Evolutionary conservation across 2,888 invertebrate species (phyloP).

Genomic region (Parnassius smintheus): DNA sequence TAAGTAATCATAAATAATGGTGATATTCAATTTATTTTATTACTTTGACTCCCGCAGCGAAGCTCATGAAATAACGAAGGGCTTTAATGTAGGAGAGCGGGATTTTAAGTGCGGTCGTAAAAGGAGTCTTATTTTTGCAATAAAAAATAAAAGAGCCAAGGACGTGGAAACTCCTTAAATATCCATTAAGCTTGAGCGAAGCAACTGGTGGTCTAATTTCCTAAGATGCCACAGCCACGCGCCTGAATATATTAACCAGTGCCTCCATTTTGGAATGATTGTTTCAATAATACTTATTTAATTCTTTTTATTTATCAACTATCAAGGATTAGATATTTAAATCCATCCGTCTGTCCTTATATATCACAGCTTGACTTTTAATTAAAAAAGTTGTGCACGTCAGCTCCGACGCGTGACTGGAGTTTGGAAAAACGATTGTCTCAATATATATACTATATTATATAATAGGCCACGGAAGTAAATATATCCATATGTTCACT

Average conservation of each 20-base stretch:
- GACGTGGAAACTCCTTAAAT: conserved; percentile 14
- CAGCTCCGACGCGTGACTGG: too few relatives aligned
- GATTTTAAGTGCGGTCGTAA: conserved; percentile 14
- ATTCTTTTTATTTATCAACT: too few relatives aligned
- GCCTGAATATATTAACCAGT: not conserved
- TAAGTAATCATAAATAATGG: conserved; percentile 4
- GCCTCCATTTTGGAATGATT: not conserved
- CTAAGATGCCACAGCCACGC: not conserved
- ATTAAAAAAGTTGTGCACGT: too few relatives aligned
- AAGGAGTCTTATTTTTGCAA: conserved; percentile 2
- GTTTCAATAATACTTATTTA: too few relatives aligned
- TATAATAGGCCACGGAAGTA: too few relatives aligned
- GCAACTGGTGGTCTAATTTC: conserved; percentile 21
- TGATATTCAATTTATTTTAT: conserved; percentile 15
- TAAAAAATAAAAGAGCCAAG: conserved; percentile 18
- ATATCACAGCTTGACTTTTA: too few relatives aligned
- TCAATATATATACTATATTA: too few relatives aligned
- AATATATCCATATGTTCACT: too few relatives aligned
- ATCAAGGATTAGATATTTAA: too few relatives aligned
- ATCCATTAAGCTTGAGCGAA: conserved; percentile 15
- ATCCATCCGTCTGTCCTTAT: too few relatives aligned
- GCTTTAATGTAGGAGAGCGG: conserved; percentile 9
- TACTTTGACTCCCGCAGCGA: not conserved
- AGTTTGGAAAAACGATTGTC: too few relatives aligned
- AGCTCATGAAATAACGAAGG: conserved; percentile 22